These are phyloP conservation scores for Philhelius pedissequus DNA, from an alignment of 2,888 invertebrate species.

Conservation along the genomic window DNA sequence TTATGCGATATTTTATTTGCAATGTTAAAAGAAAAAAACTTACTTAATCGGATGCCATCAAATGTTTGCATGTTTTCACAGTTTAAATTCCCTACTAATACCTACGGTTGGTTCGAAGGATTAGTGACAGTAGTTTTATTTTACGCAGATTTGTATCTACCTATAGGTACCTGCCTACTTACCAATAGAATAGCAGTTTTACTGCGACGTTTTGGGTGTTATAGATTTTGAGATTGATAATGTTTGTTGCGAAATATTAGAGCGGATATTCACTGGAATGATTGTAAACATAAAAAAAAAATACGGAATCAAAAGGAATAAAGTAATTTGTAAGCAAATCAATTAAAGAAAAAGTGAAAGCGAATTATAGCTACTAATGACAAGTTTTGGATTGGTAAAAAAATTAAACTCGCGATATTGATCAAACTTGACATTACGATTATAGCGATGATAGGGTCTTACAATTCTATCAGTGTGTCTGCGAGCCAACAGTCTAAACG, in stretches of 20 bases:
- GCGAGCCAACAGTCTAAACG: too few relatives aligned
- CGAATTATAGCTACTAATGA: too few relatives aligned
- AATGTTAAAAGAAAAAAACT: background rate
- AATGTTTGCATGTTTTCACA: conserved; percentile 66
- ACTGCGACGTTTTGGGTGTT: conserved; percentile 14
- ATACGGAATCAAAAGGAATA: background rate
- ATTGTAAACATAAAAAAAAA: background rate
- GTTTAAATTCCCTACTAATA: conserved; percentile 33
- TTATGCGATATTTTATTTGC: conserved; percentile 55
- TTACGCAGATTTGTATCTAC: conserved; percentile 42
- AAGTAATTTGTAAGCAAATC: too few relatives aligned
- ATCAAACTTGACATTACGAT: too few relatives aligned
- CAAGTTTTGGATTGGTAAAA: too few relatives aligned
- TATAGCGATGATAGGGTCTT: too few relatives aligned
- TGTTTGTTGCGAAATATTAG: conserved; percentile 4
- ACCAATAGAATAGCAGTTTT: background rate
- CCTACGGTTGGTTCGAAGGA: background rate
- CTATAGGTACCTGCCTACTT: too few relatives aligned
- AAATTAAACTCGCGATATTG: too few relatives aligned
- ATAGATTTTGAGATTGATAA: background rate
- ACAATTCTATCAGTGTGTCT: too few relatives aligned
- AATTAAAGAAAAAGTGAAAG: too few relatives aligned
- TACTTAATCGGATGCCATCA: conserved; percentile 55
- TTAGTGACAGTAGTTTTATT: conserved; percentile 12
- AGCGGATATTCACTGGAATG: background rate